Base-by-base conservation (phyloP, 2,888 invertebrate genomes). In the Ichneumoninae sp. region DNA sequence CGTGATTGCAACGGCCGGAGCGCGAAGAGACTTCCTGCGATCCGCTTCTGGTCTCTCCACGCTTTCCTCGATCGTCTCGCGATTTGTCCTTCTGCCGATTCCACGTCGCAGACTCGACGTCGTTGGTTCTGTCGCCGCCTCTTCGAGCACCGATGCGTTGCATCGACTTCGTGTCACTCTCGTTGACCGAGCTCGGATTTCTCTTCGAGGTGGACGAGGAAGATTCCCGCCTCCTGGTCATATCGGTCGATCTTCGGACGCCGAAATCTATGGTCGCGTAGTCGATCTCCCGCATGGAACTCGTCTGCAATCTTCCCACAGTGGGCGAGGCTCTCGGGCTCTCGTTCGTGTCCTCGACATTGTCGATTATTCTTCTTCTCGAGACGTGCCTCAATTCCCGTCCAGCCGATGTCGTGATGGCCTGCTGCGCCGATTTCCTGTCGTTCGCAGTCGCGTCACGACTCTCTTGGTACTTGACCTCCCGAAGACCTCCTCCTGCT, bases 341-440 rank as follows among this genome's bases (percentile, higher is more conserved):
- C 22, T 47, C 75, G 19, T 65, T 40, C 1, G 84, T 62, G 6
- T 90, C 91, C 44, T 87, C 89, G 16, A 86, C 90, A 60, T 90
- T 92, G 26, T 88, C 89, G 82, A 93, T 91, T 52, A 93, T 93
- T 68, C 92, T 87, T 13, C 89, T 89, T 1, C 93, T 87, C 3
- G 93, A 93, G 86, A 93, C 89, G 44, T 91, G 89, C 26, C 89
- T 88, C 77, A 86, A 88, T 40, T 89, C 89, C 30, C 79, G 84
- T 19, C 74, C 54, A 19, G n/a, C 74, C 36, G 76, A 47, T 26
- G 36, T 60, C 36, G 36, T 57, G 10, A 71, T 36, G 16, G 60
- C 19, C 62, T 68, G 82, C 40, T 72, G 71, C 19, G 76, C 50
- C 16, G 76, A 77, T 77, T 76, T 66, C 60, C 72, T 86, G 47